phyloP scores from a whole-genome alignment of 2,113 vertebrate genomes.

The Engraulis encrasicolus region DNA sequence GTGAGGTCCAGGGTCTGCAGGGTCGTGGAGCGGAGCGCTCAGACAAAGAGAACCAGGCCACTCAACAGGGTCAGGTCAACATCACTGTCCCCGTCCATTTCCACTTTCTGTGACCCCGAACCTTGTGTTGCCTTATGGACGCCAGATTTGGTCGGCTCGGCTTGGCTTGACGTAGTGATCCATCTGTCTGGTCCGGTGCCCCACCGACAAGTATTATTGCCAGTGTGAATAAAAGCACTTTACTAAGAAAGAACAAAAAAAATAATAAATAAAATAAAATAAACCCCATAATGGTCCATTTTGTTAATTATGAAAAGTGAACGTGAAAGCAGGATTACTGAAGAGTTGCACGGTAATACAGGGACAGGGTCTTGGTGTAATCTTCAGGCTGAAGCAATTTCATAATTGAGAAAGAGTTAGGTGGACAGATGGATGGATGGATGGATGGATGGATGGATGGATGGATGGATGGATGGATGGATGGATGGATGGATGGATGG shows the following conservation, averaged over 20 bases:
- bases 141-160: not conserved
- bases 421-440: conserved; percentile 25
- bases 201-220: not conserved
- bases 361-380: conserved; percentile 1
- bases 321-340: conserved; percentile 18
- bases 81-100: not conserved
- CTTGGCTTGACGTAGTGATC: no score
- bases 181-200: no score
- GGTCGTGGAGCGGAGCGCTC: no score
- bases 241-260: not conserved
- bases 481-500: conserved; percentile 6
- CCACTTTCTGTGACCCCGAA: not conserved
- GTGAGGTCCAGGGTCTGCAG: not conserved
- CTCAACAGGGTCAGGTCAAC: no score
- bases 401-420: conserved; percentile 33
- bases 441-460: conserved; percentile 10
- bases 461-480: not conserved
- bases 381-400: conserved; percentile 46
- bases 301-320: conserved; percentile 48
- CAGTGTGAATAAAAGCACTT: not conserved
- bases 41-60: no score
- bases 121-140: not conserved
- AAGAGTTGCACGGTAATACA: conserved; percentile 26
- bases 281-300: conserved; percentile 31
- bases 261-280: no score